Conservation (phyloP, 2,797 vertebrate species). For the Pangasius krempfi region DNA sequence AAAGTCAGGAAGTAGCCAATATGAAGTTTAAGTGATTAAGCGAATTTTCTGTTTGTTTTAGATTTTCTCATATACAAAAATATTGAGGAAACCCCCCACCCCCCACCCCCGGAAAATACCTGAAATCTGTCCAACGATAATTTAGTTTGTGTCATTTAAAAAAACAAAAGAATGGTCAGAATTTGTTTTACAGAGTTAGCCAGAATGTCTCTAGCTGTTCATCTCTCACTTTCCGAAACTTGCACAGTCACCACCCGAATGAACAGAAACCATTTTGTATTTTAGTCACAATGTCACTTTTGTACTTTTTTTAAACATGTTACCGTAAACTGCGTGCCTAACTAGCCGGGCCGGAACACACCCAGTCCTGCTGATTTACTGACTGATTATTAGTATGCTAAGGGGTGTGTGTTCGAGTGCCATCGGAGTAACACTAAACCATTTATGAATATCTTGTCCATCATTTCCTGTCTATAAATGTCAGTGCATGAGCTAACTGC, state of each 20-base stretch:
- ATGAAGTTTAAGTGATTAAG: not conserved
- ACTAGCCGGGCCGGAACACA: constrained; percentile 7
- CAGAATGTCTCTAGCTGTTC: not conserved
- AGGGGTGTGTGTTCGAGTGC: constrained; percentile 18
- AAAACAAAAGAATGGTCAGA: not conserved
- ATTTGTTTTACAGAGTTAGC: not conserved
- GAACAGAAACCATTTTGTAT: constrained; percentile 35
- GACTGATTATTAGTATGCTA: constrained; percentile 45
- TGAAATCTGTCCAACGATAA: not conserved
- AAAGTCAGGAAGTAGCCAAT: not conserved
- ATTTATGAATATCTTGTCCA: constrained; percentile 7
- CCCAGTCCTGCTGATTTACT: constrained; percentile 46
- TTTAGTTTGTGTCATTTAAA: not conserved
- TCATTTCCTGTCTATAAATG: constrained; percentile 36
- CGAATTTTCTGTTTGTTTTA: not conserved
- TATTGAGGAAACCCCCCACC: not conserved
- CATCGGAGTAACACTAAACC: constrained; percentile 1
- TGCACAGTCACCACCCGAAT: constrained; percentile 17
- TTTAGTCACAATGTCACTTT: constrained; percentile 43
- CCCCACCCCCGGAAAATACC: no score
- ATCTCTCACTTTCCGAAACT: not conserved
- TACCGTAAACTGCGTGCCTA: constrained; percentile 2
- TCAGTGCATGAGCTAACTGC: not conserved
- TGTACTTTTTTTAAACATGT: constrained; percentile 12
- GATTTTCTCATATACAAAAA: not conserved